Conservation (phyloP, 2,888 invertebrate species). For the Hydrotaea diabolus region DNA sequence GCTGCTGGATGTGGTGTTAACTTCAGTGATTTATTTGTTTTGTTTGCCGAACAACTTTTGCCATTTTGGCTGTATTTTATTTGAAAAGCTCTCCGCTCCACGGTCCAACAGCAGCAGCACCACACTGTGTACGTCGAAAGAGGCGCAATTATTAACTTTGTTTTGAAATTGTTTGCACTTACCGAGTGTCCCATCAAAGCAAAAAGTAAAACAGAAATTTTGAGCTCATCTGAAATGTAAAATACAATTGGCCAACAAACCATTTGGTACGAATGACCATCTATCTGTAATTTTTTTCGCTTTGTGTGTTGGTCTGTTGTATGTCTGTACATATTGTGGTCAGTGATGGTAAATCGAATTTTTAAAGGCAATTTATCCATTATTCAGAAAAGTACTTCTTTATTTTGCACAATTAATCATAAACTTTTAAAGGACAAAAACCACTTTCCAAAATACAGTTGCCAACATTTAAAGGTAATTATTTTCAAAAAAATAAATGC, state of each 20-base stretch:
- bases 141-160: conserved; percentile 59
- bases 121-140: background rate
- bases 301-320: too few relatives aligned
- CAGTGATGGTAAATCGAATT: too few relatives aligned
- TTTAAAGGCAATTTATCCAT: too few relatives aligned
- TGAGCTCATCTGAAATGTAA: conserved; percentile 16
- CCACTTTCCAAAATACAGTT: too few relatives aligned
- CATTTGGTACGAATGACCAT: conserved; percentile 6
- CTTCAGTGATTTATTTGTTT: conserved; percentile 63
- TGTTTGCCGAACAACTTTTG: conserved; percentile 56
- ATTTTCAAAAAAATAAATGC: too few relatives aligned
- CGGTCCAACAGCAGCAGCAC: background rate
- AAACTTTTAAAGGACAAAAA: too few relatives aligned
- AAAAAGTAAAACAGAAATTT: background rate
- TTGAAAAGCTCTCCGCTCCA: conserved; percentile 31
- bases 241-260: conserved; percentile 32
- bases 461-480: too few relatives aligned
- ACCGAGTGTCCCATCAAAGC: conserved; percentile 49
- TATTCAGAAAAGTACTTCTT: too few relatives aligned
- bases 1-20: conserved; percentile 44
- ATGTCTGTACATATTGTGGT: too few relatives aligned
- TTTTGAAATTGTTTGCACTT: conserved; percentile 60
- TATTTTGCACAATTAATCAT: too few relatives aligned
- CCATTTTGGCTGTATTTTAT: conserved; percentile 50
- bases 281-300: conserved; percentile 27